Evolutionary conservation across 2,113 vertebrate species (phyloP).

Genomic region (Empidonax alnorum): DNA sequence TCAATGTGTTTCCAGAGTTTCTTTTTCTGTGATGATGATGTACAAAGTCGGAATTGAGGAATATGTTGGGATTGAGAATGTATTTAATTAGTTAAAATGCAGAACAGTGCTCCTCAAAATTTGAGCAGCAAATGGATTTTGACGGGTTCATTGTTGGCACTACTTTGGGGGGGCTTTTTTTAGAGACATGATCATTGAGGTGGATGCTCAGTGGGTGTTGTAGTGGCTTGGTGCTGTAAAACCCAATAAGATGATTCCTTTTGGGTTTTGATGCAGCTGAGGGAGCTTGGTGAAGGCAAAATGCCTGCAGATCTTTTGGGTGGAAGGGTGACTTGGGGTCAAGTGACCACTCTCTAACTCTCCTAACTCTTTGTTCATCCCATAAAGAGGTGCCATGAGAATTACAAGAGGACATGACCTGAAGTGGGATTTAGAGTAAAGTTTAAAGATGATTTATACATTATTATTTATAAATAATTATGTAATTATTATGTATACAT

Average conservation of each 20-base stretch:
- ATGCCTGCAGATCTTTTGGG: not conserved
- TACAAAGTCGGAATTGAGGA: not conserved
- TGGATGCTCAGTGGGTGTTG: not conserved
- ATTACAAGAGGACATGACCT: not conserved
- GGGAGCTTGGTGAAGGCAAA: not conserved
- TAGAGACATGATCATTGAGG: not conserved
- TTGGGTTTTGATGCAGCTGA: not conserved
- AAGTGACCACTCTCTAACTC: not conserved
- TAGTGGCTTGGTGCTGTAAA: not conserved
- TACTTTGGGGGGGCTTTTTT: not conserved
- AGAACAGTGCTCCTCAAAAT: not conserved
- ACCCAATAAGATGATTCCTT: not conserved
- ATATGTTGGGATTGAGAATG: not conserved
- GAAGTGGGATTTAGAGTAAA: not conserved
- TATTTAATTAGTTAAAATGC: not conserved
- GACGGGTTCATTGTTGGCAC: not conserved
- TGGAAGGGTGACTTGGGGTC: not conserved
- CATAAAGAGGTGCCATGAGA: not conserved
- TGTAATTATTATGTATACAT: not conserved
- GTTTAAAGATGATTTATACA: not conserved
- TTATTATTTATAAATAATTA: not conserved
- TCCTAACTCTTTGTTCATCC: not conserved
- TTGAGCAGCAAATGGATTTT: not conserved
- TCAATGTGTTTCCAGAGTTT: not conserved
- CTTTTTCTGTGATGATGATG: not conserved